phyloP scores from a whole-genome alignment of 1,140 invertebrate species.

The Leucophenga varia region DNA sequence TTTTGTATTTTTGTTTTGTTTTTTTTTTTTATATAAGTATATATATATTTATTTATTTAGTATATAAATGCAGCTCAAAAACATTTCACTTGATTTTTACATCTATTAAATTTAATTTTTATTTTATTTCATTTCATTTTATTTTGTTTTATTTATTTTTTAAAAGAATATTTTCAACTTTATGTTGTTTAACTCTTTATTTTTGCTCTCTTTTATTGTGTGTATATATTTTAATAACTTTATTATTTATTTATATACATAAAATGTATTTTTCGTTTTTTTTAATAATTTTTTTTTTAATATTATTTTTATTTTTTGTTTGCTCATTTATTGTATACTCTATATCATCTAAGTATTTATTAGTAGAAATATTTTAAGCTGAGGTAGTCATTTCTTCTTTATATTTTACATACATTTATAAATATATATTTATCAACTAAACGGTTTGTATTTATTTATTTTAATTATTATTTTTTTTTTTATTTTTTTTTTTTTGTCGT shows the following conservation, averaged over 20 bases:
- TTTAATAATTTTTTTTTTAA: slow-evolving; percentile 2
- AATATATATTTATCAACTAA: too few species aligned
- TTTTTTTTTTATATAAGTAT: slow-evolving; percentile 32
- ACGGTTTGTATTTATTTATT: slow-evolving; percentile 20
- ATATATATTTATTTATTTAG: slow-evolving; percentile 30
- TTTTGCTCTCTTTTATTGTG: too few species aligned
- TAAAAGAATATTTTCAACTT: too few species aligned
- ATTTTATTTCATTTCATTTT: neutral
- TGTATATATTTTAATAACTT: too few species aligned
- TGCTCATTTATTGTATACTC: slow-evolving; percentile 36
- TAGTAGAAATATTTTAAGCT: slow-evolving; percentile 53
- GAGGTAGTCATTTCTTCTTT: slow-evolving; percentile 37
- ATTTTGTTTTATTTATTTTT: too few species aligned
- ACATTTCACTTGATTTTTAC: slow-evolving; percentile 10
- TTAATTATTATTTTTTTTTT: slow-evolving; percentile 8
- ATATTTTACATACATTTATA: too few species aligned
- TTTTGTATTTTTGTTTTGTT: slow-evolving; percentile 15
- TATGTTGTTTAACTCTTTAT: too few species aligned
- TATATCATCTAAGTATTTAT: slow-evolving; percentile 52
- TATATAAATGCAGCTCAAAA: slow-evolving; percentile 54
- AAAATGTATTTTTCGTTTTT: slow-evolving; percentile 29
- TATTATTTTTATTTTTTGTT: slow-evolving; percentile 12
- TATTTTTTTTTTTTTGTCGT: neutral
- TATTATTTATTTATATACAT: too few species aligned
- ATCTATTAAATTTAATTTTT: neutral